Evolutionary conservation across 2,113 vertebrate genomes (phyloP), one percentile per base, ranked within the genome.

Genomic region (Acanthochromis polyacanthus): DNA sequence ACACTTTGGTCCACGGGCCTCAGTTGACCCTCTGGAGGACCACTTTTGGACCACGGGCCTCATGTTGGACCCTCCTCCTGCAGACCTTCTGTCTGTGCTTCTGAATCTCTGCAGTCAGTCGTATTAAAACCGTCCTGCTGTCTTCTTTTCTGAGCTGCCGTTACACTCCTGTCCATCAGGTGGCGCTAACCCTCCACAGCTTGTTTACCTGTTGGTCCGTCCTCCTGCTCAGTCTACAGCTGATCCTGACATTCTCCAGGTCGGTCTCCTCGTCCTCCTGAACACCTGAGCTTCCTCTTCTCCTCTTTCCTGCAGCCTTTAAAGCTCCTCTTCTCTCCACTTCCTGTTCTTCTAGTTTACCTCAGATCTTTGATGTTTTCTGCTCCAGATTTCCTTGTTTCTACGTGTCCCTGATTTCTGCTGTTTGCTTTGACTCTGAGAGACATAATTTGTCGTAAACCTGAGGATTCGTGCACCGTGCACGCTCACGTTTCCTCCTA

Each of bases 211-310:
- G 2, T 32, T 11, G 4, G 22, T 38, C n/a, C 20, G 20, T 77
- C 45, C 43, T 56, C n/a, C 10, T 8, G 6, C 48, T 85, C 71
- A 78, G 12, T 86, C 65, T 58, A 38, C 30, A 52, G 66, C 70
- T 57, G 51, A 30, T 48, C 30, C 74, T 17, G 25, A n/a, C 68
- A 20, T 69, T 25, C 55, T 51, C 74, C 89, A 92, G 91, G 93
- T 93, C 71, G 52, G 92, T 92, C 7, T 2, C 32, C 9, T 60
- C 46, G 73, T 38, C 19, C 72, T 76, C 76, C 43, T 57, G 45
- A 63, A 82, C 10, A 46, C 51, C 23, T 60, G 32, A 57, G 48
- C n/a, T 78, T 66, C 7, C 1, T n/a, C n/a, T n/a, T 8, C 30
- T 5, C 5, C 7, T 6, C 2, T 32, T 32, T 32, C 4, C 25